Evolutionary conservation across 2,797 vertebrate genomes (phyloP).

Genomic region (Sparidentex hasta): DNA sequence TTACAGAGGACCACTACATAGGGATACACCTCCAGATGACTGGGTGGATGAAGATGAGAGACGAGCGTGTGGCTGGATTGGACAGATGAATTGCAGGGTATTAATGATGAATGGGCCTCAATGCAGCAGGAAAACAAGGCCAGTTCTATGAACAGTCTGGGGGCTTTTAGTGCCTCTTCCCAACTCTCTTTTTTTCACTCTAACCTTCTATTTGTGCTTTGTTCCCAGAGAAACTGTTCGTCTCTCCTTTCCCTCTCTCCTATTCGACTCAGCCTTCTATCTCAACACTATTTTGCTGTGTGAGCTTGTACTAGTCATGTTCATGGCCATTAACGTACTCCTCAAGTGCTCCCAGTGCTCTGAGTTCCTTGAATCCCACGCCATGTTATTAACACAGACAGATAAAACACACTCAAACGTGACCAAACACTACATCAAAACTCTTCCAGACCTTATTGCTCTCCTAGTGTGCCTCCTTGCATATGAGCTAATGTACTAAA

Average conservation of each 20-base stretch:
- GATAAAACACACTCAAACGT: conserved; percentile 26
- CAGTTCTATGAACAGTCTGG: conserved; percentile 64
- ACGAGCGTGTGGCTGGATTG: conserved; percentile 27
- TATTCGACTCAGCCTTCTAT: conserved; percentile 25
- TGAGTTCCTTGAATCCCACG: conserved; percentile 27
- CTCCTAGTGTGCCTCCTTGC: conserved; percentile 68
- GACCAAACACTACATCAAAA: conserved; percentile 40
- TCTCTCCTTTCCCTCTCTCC: conserved; percentile 18
- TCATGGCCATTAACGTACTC: conserved; percentile 50
- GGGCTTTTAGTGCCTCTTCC: conserved; percentile 70
- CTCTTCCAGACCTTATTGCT: conserved; percentile 55
- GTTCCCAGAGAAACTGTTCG: conserved; percentile 40
- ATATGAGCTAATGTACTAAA: conserved; percentile 34
- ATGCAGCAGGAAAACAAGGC: conserved; percentile 58
- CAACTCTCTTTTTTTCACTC: conserved; percentile 44
- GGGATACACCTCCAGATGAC: conserved; percentile 41
- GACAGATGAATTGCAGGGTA: conserved; percentile 57
- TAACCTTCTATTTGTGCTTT: conserved; percentile 59
- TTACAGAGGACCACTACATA: conserved; percentile 72
- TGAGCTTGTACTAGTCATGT: conserved; percentile 59
- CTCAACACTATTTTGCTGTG: conserved; percentile 48
- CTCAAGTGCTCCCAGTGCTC: conserved; percentile 53
- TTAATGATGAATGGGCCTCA: conserved; percentile 37
- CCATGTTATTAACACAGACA: conserved; percentile 9
- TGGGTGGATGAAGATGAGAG: conserved; percentile 45